Evolutionary conservation across 1,140 invertebrate genomes (phyloP).

Genomic region (Papilio glaucus): DNA sequence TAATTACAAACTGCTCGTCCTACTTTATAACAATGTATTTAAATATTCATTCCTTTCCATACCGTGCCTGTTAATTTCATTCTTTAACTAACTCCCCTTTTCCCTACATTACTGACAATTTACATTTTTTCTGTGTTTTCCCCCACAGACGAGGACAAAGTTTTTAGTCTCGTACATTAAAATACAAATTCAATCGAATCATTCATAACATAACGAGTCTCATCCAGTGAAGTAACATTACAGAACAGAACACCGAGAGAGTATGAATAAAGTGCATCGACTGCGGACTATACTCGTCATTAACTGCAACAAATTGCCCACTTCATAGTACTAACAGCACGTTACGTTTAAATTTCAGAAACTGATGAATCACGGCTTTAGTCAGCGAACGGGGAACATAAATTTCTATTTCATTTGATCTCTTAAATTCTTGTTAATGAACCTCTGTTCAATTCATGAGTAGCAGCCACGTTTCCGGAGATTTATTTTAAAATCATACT

Average conservation of each 20-base stretch:
- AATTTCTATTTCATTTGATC: not conserved
- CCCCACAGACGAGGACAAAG: too few relatives aligned
- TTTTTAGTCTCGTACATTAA: too few relatives aligned
- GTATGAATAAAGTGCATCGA: not conserved
- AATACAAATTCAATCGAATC: too few relatives aligned
- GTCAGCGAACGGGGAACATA: slow-evolving; percentile 1
- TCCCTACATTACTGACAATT: too few relatives aligned
- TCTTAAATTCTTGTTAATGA: slow-evolving; percentile 15
- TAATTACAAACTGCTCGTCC: too few relatives aligned
- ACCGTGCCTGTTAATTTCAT: too few relatives aligned
- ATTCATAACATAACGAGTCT: too few relatives aligned
- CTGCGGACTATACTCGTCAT: not conserved
- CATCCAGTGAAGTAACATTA: not conserved
- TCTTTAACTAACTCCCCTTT: too few relatives aligned
- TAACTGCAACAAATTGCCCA: not conserved
- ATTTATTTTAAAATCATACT: not conserved
- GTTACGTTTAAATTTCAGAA: not conserved
- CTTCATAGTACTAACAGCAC: not conserved
- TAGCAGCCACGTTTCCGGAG: not conserved
- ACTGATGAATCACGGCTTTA: not conserved
- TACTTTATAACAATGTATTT: too few relatives aligned
- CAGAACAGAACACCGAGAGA: not conserved
- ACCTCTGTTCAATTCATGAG: not conserved
- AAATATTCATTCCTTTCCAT: too few relatives aligned
- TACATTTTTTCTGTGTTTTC: too few relatives aligned